Base-by-base conservation (phyloP, 2,797 vertebrate genomes). In the Chiroxiphia lanceolata region DNA sequence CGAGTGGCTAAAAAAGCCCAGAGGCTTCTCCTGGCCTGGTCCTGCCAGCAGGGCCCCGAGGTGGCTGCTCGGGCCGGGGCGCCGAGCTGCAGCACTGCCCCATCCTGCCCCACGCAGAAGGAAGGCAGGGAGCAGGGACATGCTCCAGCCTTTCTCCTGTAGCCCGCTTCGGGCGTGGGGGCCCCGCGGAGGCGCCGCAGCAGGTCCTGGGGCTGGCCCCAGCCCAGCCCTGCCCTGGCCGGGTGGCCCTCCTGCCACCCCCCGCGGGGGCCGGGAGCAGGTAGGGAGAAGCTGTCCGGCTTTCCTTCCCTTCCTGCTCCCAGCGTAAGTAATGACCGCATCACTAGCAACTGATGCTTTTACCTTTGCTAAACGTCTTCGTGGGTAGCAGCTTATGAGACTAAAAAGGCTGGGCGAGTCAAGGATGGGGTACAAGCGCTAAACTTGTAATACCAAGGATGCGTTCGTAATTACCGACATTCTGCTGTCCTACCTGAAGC, bases 151-250 rank as follows among this genome's bases (percentile, higher is more conserved):
- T 42, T 33, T 42, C 36, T 15, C n/a, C 44, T 26, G 1, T 10
- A 3, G 5, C 38, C 11, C 4, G 0, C 3, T 19, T 27, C 14
- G 4, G 31, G 16, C 13, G 5, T 5, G 29, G 8, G 13, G 38
- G 7, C 5, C 20, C 4, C 4, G 51, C 33, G 6, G 53, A 31
- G 63, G 17, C 1, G 5, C 17, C 3, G 19, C 44, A 4, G 47
- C 59, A 10, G 40, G 27, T 18, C 23, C 54, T 2, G 9, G 29
- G 26, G 21, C 40, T 22, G 54, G 33, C 42, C 38, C 60, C 25
- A 31, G 53, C 42, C 38, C 80, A 33, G 45, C 42, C 7, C 45
- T 31, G 34, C 45, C 8, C 40, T 31, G 34, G 22, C 50, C 10
- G 2, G 20, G 33, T 71, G 17, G 21, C 56, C 13, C 21, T 10